Percentiles rank a stretch among this genome's conserved stretches.
Evolutionary conservation across 2,888 invertebrate species (phyloP).

Genomic region (Ectemnius continuus): DNA sequence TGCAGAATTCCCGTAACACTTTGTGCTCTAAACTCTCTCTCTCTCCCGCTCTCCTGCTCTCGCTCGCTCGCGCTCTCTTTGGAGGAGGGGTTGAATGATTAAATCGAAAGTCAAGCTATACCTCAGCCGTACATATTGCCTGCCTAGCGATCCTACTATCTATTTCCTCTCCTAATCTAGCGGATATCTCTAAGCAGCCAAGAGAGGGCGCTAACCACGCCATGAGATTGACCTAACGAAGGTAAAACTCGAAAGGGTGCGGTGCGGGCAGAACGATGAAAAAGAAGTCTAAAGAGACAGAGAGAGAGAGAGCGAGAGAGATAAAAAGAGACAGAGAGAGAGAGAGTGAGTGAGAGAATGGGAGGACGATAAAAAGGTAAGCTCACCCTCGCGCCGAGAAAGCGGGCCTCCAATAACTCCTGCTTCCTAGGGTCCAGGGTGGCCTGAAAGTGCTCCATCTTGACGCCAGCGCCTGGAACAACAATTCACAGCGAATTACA

Average conservation of each 20-base stretch:
- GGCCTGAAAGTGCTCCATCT: constrained; percentile 98
- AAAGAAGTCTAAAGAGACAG: not conserved
- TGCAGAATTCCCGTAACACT: too few relatives aligned
- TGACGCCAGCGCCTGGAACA: constrained; percentile 91
- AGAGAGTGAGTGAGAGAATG: not conserved
- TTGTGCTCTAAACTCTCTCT: too few relatives aligned
- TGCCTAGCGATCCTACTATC: not conserved
- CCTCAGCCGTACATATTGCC: too few relatives aligned
- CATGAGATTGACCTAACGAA: not conserved
- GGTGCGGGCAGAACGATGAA: not conserved
- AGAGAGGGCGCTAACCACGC: not conserved
- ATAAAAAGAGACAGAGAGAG: not conserved
- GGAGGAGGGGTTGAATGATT: too few relatives aligned
- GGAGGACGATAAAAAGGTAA: constrained; percentile 28
- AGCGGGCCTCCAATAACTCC: constrained; percentile 98
- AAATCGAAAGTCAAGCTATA: too few relatives aligned
- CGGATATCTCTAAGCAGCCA: not conserved
- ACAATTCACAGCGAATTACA: constrained; percentile 50
- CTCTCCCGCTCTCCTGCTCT: too few relatives aligned
- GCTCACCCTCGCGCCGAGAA: constrained; percentile 97
- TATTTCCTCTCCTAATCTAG: not conserved
- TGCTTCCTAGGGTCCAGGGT: constrained; percentile 99
- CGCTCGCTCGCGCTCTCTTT: too few relatives aligned
- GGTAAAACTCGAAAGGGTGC: not conserved
- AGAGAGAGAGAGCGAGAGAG: not conserved